Base-by-base conservation (phyloP, 2,797 vertebrate genomes). In the Pseudochirops corinnae region DNA sequence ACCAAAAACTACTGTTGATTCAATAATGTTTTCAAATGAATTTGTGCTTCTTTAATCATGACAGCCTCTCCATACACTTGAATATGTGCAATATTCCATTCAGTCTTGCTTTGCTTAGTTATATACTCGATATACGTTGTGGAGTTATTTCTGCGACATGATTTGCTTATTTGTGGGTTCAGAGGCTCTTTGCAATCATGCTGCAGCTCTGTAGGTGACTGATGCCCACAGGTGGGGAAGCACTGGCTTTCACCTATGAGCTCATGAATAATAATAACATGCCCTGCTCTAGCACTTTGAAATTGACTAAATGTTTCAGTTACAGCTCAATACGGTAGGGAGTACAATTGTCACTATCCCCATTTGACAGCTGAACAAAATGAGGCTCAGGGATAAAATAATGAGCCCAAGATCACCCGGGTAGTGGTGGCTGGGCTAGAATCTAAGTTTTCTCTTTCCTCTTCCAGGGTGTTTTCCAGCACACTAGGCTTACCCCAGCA, bases 21-120 rank as follows among this genome's bases (percentile, higher is more conserved):
- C n/a, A 46, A 39, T 39, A 74, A 82, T 82, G 67, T 82, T 82
- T 82, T 82, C 74, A 82, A 82, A 82, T 82, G n/a, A 82, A 82
- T 26, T 46, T 82, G 18, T 46, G 14, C 74, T 82, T 82, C 29
- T 82, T 39, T 24, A 82, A 46, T 82, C 39, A 82, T 5, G 18
- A 46, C 13, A 16, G 62, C 33, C 62, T 67, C 60, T 62, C 13
- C 5, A 2, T n/a, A 14, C 33, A n/a, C 16, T n/a, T 18, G 62
- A 33, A n/a, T 67, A 67, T 18, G 62, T 14, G 33, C 33, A n/a
- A n/a, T 67, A n/a, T 67, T 67, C 62, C n/a, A 33, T 67, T 67
- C 31, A n/a, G 62, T n/a, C 33, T 67, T n/a, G 33, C 31, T 67
- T 67, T 67, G 33, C 14, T 67, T n/a, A n/a, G 31, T 16, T 1